Conservation (phyloP, 2,113 vertebrate species). For the Paratilapia polleni region DNA sequence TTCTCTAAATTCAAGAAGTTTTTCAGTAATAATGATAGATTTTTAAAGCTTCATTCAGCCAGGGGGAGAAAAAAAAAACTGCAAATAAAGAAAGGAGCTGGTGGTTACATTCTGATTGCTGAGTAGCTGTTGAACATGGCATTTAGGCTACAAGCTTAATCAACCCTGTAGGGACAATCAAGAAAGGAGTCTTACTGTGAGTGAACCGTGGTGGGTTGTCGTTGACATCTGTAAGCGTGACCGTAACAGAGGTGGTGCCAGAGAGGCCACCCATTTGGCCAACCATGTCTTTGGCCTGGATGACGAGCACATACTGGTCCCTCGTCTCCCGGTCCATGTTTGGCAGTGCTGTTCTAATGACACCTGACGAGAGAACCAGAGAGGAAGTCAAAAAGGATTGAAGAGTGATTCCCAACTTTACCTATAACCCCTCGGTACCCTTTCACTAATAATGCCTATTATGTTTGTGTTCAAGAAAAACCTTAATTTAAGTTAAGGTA, state of each 20-base stretch:
- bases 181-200: constrained; percentile 82
- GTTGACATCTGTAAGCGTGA: constrained; percentile 94
- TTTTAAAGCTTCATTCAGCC: constrained; percentile 17
- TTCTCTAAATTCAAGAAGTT: constrained; percentile 33
- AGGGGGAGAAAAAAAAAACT: background rate
- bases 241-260: constrained; percentile 93
- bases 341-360: constrained; percentile 94
- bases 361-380: constrained; percentile 75
- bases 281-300: constrained; percentile 99
- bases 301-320: constrained; percentile 95
- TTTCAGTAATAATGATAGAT: constrained; percentile 9
- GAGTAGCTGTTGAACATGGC: constrained; percentile 25
- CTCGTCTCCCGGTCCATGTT: constrained; percentile 97
- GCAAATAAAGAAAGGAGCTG: background rate
- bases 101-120: constrained; percentile 32
- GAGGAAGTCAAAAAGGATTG: background rate
- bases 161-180: background rate
- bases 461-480: background rate
- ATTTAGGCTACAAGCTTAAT: constrained; percentile 9
- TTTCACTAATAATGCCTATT: background rate
- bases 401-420: background rate
- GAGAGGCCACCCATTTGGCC: constrained; percentile 97
- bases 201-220: constrained; percentile 94
- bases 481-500: background rate
- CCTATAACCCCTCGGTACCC: background rate